Percentiles rank a stretch among this genome's conserved stretches.
Evolutionary conservation across 1,140 invertebrate species (phyloP).

Genomic region (Drosophila takahashii): DNA sequence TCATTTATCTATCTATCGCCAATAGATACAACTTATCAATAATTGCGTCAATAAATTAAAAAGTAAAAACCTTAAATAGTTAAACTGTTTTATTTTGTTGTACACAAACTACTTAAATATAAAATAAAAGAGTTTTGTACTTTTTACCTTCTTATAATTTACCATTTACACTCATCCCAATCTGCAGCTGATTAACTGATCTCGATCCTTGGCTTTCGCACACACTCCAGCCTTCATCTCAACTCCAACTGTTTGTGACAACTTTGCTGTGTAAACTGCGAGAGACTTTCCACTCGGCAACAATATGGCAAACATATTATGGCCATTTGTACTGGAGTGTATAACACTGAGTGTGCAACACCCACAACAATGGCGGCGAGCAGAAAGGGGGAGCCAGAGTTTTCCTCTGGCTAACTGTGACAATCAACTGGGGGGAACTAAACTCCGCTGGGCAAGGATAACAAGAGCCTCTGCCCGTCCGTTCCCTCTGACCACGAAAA

Average conservation of each 20-base stretch:
- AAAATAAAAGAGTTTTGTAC: neutral
- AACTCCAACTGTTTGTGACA: conserved; percentile 24
- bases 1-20: too few relatives aligned
- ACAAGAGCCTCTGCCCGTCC: conserved; percentile 16
- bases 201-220: conserved; percentile 22
- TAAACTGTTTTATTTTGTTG: neutral
- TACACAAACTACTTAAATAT: neutral
- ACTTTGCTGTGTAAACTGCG: conserved; percentile 22
- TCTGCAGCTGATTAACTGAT: conserved; percentile 18
- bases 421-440: conserved; percentile 74
- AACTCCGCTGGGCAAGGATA: conserved; percentile 60
- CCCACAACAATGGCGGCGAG: conserved; percentile 15
- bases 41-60: neutral
- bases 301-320: conserved; percentile 75
- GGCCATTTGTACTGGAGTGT: conserved; percentile 63
- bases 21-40: neutral
- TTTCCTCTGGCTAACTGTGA: conserved; percentile 58
- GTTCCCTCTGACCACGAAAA: conserved; percentile 1
- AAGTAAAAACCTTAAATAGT: neutral
- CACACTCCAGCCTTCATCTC: conserved; percentile 6
- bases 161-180: neutral
- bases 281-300: conserved; percentile 38
- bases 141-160: neutral
- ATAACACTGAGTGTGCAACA: conserved; percentile 32
- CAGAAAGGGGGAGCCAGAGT: conserved; percentile 16